phyloP scores from a whole-genome alignment of 1,140 invertebrate species.

The Ooceraea biroi region DNA sequence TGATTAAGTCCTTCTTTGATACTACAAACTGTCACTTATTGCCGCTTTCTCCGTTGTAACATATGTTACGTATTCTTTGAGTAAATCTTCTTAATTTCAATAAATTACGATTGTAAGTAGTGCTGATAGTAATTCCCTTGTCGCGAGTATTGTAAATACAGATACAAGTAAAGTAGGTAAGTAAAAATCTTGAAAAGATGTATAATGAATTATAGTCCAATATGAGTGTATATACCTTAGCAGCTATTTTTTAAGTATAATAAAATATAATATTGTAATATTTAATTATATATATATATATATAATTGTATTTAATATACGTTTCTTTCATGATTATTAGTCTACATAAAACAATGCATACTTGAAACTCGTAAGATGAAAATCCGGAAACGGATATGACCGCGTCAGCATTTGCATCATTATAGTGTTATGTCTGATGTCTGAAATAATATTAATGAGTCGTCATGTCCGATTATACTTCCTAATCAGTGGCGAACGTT shows the following conservation, averaged over 20 bases:
- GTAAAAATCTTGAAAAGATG: background rate
- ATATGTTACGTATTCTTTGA: background rate
- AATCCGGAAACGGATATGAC: background rate
- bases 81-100: background rate
- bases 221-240: no score
- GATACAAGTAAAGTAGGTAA: background rate
- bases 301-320: no score
- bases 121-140: background rate
- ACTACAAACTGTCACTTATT: no score
- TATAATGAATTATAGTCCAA: no score
- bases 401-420: background rate
- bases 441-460: constrained; percentile 28
- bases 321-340: no score
- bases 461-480: constrained; percentile 15
- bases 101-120: background rate
- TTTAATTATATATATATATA: no score
- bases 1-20: no score
- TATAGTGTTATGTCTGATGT: background rate
- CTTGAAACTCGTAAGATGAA: background rate
- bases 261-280: no score
- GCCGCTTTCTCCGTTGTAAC: no score
- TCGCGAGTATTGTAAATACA: background rate
- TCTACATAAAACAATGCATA: background rate
- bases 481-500: constrained; percentile 39
- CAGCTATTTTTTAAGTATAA: no score